These are phyloP conservation scores for Danio tinwini DNA, from an alignment of 2,797 vertebrate genomes.

Conservation along the genomic window DNA sequence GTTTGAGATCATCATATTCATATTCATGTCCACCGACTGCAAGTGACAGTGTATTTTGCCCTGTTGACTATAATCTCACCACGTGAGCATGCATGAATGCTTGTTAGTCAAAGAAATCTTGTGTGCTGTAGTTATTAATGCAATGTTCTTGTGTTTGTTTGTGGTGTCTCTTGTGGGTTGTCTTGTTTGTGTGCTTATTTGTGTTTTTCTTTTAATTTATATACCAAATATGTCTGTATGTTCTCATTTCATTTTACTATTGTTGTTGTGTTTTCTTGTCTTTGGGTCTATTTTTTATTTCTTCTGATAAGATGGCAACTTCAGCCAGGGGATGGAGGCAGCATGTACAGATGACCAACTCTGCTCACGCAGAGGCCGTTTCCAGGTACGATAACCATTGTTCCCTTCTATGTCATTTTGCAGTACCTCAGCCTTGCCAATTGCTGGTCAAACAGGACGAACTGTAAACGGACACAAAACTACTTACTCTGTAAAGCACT, in stretches of 20 bases:
- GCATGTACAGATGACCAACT: constrained; percentile 61
- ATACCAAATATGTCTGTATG: constrained; percentile 47
- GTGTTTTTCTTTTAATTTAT: constrained; percentile 13
- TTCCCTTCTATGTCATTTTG: neutral
- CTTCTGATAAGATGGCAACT: constrained; percentile 71
- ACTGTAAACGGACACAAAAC: neutral
- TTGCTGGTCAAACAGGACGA: neutral
- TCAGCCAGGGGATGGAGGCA: constrained; percentile 68
- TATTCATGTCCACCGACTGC: constrained; percentile 35
- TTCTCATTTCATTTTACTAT: constrained; percentile 32
- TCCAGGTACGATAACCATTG: constrained; percentile 70
- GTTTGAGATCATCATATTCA: constrained; percentile 25
- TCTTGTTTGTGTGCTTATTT: constrained; percentile 60
- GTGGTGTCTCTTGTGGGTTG: constrained; percentile 60
- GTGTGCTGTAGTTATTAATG: constrained; percentile 63
- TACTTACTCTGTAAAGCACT: neutral
- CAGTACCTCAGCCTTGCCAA: neutral
- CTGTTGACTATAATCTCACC: constrained; percentile 45
- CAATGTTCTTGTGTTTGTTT: constrained; percentile 66
- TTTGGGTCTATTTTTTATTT: constrained; percentile 63
- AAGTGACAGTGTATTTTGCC: constrained; percentile 26
- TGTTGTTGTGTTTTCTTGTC: constrained; percentile 44
- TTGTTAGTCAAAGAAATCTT: constrained; percentile 56
- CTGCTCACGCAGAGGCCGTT: constrained; percentile 74
- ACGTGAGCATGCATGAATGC: constrained; percentile 65